These are phyloP conservation scores for Coptodon rendalli DNA, from an alignment of 2,113 vertebrate genomes.

Conservation along the genomic window DNA sequence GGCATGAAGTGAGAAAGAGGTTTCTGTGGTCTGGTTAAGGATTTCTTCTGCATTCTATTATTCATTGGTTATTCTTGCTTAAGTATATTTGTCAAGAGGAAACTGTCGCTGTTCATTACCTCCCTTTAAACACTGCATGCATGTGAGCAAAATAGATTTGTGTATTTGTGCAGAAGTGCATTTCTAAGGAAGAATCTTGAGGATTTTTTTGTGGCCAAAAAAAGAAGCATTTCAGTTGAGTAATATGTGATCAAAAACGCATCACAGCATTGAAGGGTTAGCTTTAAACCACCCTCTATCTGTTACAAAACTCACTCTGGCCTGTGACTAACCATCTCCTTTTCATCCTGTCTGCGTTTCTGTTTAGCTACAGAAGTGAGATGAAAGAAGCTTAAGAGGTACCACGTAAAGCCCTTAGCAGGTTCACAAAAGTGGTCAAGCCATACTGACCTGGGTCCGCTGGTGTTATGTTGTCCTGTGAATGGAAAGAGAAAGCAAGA, in stretches of 20 bases:
- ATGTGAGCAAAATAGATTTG: not conserved
- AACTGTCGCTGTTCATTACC: not conserved
- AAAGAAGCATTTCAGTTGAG: not conserved
- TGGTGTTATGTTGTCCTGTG: constrained; percentile 41
- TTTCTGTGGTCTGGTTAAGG: constrained; percentile 9
- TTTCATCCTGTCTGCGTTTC: not conserved
- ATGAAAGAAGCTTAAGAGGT: constrained; percentile 22
- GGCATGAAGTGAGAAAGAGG: constrained; percentile 1
- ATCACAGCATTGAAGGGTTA: not conserved
- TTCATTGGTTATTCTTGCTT: constrained; percentile 5
- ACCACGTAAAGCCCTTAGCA: not conserved
- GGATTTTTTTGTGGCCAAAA: not conserved
- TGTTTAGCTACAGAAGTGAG: not conserved
- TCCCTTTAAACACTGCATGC: not conserved
- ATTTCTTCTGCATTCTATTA: constrained; percentile 1
- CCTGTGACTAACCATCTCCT: not conserved
- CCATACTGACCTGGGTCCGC: constrained; percentile 58
- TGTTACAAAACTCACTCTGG: not conserved
- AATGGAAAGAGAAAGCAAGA: not conserved
- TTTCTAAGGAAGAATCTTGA: constrained; percentile 1
- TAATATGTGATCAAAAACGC: constrained; percentile 7
- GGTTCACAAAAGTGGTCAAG: not conserved
- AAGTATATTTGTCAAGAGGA: constrained; percentile 19
- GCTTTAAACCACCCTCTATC: not conserved
- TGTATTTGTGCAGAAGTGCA: not conserved